phyloP scores from a whole-genome alignment of 2,113 vertebrate genomes.

The Callospermophilus lateralis region DNA sequence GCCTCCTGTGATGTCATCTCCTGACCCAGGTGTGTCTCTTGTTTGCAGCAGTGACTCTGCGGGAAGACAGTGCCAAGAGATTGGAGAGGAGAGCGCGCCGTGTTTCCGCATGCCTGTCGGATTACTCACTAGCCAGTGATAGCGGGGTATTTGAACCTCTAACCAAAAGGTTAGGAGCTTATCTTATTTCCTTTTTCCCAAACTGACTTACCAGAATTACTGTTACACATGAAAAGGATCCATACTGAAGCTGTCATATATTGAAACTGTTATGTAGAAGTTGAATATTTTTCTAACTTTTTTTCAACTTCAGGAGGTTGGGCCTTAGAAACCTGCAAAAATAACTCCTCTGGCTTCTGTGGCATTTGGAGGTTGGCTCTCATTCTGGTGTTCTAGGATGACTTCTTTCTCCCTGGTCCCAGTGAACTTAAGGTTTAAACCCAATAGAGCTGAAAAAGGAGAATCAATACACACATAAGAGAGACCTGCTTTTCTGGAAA shows the following conservation, averaged over 20 bases:
- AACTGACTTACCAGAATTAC: background rate
- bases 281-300: background rate
- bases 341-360: background rate
- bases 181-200: background rate
- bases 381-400: background rate
- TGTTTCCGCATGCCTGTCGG: slow-evolving; percentile 94
- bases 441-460: background rate
- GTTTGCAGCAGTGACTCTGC: slow-evolving; percentile 93
- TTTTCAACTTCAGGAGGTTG: background rate
- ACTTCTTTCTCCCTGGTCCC: background rate
- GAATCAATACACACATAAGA: background rate
- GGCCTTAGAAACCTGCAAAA: background rate
- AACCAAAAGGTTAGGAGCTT: slow-evolving; percentile 92
- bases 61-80: slow-evolving; percentile 93
- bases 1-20: background rate
- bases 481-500: background rate
- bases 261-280: background rate
- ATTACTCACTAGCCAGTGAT: slow-evolving; percentile 97
- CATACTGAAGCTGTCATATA: background rate
- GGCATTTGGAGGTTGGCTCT: background rate
- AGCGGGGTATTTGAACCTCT: slow-evolving; percentile 99
- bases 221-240: background rate
- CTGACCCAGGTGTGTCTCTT: slow-evolving; percentile 49
- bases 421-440: background rate
- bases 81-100: slow-evolving; percentile 93